A percentile compares a stretch with the other conserved stretches of the same genome.
Evolutionary conservation across 2,888 invertebrate genomes (phyloP).

Genomic region (Pachycephus smyrnensis): DNA sequence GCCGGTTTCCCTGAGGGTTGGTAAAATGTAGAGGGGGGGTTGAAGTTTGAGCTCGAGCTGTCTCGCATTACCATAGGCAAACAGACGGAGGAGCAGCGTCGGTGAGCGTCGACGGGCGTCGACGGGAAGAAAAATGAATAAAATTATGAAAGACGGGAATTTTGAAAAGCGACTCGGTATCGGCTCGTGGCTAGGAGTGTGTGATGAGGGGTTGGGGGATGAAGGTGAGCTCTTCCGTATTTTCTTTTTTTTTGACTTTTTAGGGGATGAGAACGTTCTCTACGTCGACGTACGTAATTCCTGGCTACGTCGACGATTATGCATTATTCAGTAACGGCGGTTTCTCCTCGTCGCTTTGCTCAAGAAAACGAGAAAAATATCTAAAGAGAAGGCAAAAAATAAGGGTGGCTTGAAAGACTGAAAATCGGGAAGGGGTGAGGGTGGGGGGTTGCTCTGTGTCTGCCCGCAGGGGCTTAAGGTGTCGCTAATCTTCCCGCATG

Average conservation of each 20-base stretch:
- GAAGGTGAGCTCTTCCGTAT: neutral
- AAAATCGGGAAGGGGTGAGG: neutral
- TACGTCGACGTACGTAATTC: neutral
- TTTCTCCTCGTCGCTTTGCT: neutral
- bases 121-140: constrained; percentile 44
- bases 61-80: constrained; percentile 56
- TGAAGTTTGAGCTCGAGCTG: constrained; percentile 8
- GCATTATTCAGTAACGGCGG: neutral
- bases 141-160: constrained; percentile 52
- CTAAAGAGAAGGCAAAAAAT: neutral
- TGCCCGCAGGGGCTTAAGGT: constrained; percentile 13
- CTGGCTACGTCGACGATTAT: neutral
- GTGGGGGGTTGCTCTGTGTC: neutral
- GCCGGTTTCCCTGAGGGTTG: constrained; percentile 6
- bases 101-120: constrained; percentile 24
- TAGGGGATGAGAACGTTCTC: neutral
- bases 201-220: neutral
- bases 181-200: constrained; percentile 1
- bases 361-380: neutral
- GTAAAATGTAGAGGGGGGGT: neutral
- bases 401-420: neutral
- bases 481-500: constrained; percentile 14
- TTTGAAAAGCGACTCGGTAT: constrained; percentile 30
- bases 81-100: constrained; percentile 37
- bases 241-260: neutral